Evolutionary conservation across 2,797 vertebrate species (phyloP).

Genomic region (Acrocephalus scirpaceus): DNA sequence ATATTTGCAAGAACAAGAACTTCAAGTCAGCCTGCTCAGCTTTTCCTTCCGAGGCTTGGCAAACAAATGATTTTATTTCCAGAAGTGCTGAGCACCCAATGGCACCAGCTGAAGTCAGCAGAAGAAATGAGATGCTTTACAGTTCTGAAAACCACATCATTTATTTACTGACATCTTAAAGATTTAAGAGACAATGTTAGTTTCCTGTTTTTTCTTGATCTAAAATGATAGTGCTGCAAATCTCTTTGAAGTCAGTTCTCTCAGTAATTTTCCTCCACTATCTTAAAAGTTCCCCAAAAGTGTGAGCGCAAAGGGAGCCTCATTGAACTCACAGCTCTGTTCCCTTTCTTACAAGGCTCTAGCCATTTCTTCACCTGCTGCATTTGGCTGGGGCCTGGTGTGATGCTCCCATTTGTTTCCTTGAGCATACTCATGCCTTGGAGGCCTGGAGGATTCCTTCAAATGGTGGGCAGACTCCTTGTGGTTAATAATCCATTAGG

Average conservation of each 20-base stretch:
- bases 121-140: conserved; percentile 24
- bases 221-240: conserved; percentile 16
- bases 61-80: conserved; percentile 59
- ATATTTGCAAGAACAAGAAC: conserved; percentile 57
- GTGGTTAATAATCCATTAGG: background rate
- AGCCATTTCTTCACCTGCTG: background rate
- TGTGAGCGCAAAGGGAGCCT: background rate
- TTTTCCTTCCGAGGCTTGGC: conserved; percentile 1
- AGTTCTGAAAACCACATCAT: conserved; percentile 42
- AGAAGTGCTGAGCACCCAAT: conserved; percentile 49
- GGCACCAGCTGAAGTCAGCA: conserved; percentile 61
- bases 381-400: background rate
- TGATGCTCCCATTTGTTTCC: background rate
- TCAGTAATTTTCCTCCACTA: background rate
- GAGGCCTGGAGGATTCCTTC: background rate
- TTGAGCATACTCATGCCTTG: background rate
- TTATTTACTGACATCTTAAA: conserved; percentile 57
- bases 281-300: background rate
- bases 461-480: background rate
- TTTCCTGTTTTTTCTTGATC: background rate
- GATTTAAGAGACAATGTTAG: conserved; percentile 25
- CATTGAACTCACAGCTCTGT: background rate
- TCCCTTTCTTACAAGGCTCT: background rate
- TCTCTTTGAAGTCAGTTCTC: background rate
- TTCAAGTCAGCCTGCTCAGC: conserved; percentile 59